Conservation (phyloP, 2,797 vertebrate species). For the Phrynocephalus forsythii region DNA sequence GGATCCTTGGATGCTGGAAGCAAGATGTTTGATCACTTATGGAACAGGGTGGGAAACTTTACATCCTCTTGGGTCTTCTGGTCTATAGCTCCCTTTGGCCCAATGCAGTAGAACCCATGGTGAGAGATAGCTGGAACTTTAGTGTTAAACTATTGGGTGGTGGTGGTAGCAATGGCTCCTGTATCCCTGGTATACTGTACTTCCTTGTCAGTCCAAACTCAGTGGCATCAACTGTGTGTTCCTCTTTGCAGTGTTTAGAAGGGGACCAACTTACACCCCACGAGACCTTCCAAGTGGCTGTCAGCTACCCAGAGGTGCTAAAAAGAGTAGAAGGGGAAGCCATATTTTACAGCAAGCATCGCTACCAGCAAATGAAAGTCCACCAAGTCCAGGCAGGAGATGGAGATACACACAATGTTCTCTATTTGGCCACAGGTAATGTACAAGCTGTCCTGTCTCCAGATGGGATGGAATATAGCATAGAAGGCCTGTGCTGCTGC, state of each 20-base stretch:
- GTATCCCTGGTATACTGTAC: not conserved
- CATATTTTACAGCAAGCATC: constrained; percentile 78
- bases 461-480: no score
- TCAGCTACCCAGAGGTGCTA: constrained; percentile 77
- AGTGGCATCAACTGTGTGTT: not conserved
- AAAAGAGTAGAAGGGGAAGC: constrained; percentile 72
- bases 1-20: not conserved
- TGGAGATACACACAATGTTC: constrained; percentile 57
- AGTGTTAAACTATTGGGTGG: not conserved
- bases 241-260: constrained; percentile 70
- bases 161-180: not conserved
- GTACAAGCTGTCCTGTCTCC: no score
- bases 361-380: constrained; percentile 75
- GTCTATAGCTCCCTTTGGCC: not conserved
- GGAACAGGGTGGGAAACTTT: not conserved
- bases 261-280: constrained; percentile 70
- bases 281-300: constrained; percentile 78
- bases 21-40: not conserved
- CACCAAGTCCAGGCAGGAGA: constrained; percentile 60
- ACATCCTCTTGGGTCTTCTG: not conserved
- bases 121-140: not conserved
- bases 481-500: not conserved
- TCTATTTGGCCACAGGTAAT: constrained; percentile 80
- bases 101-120: not conserved
- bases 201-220: rapidly evolving